Base-by-base conservation (phyloP, 2,113 vertebrate genomes). In the Odontesthes bonariensis region DNA sequence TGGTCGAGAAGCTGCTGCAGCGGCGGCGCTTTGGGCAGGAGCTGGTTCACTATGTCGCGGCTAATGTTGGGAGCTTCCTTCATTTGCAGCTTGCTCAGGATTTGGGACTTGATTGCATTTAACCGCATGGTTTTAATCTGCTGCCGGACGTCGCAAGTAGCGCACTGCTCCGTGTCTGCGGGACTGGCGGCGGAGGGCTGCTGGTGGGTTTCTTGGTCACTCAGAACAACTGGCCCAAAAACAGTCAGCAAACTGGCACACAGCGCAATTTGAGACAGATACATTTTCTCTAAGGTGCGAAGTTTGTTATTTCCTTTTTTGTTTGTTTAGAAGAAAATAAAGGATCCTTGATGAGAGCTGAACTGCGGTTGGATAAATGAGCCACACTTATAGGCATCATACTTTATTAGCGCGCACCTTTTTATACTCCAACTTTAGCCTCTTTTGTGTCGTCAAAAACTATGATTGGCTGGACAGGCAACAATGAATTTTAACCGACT, bases 31-130 rank as follows among this genome's bases (percentile, higher is more conserved):
- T 95, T 96, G 86, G 98, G 98, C 89, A 99, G 91, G 66, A 99
- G 96, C 94, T 97, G 96, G 79, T 96, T 95, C 85, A 99, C 96
- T 77, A 95, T 92, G 77, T 99, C 98, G 80, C 97, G 95, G 94
- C 97, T 99, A 89, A 99, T 99, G 73, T 99, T 99, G 20, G 98
- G 98, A 82, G 98, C 96, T 80, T 97, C 95, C 77, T 97, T 97
- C 94, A 99, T 96, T 0, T 96, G 96, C 87, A 99, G 96, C 89
- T 99, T 99, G 94, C 97, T 99, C 90, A 99, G 94, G 84, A 99
- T 98, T 77, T 99, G 97, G n/a, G 96, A 96, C 86, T 99, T 99
- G 86, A 99, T 99, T 49, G 97, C 96, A 95, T 99, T 96, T 87
- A 99, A 89, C 68, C 98, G 94, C 93, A 97, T 96, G 88, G 94